phyloP scores from a whole-genome alignment of 2,113 vertebrate genomes.

The Colaptes auratus region DNA sequence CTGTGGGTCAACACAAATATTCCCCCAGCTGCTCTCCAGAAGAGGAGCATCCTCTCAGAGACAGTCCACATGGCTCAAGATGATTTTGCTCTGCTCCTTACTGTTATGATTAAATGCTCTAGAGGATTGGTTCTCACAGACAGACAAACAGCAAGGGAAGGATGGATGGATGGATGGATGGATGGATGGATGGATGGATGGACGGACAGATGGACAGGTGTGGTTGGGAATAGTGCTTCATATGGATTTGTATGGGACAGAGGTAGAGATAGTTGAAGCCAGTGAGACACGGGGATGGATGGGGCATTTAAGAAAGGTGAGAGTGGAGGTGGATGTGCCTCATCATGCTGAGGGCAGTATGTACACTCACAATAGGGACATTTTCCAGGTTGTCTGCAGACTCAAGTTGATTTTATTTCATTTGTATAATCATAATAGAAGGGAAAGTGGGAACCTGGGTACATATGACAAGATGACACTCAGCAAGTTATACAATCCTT shows the following conservation, averaged over 20 bases:
- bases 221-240: neutral
- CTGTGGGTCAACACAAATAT: neutral
- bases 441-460: neutral
- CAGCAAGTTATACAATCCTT: neutral
- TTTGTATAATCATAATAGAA: neutral
- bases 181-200: neutral
- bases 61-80: neutral
- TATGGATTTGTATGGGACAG: neutral
- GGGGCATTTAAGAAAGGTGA: neutral
- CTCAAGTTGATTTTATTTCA: neutral
- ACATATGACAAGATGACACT: neutral
- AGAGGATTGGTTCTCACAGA: neutral
- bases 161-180: neutral
- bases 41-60: neutral
- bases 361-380: neutral
- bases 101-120: neutral
- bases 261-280: neutral
- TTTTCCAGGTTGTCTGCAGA: neutral
- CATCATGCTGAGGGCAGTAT: neutral
- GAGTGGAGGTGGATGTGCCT: neutral
- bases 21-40: neutral
- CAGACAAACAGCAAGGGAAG: neutral
- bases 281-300: neutral
- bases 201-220: neutral
- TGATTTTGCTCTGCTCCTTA: neutral